These are phyloP conservation scores for Drosophila kanapiae DNA, from an alignment of 1,140 invertebrate species.

Conservation along the genomic window DNA sequence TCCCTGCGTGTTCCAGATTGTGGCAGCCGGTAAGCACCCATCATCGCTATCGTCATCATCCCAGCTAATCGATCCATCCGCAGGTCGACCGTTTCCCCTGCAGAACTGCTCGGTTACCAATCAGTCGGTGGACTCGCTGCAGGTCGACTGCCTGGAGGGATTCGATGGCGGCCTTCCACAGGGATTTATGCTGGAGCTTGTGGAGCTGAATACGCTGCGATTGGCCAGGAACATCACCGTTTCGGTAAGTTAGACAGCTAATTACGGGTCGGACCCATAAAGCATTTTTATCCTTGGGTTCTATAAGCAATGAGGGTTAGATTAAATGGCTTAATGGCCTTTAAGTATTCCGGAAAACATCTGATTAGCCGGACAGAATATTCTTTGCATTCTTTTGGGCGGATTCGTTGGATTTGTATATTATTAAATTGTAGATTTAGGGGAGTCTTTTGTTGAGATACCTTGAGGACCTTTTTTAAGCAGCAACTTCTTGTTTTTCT, in stretches of 20 bases:
- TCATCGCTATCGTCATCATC: constrained; percentile 1
- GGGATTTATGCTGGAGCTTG: constrained; percentile 91
- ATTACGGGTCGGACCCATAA: constrained; percentile 12
- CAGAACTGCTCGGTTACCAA: constrained; percentile 96
- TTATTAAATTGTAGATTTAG: not conserved
- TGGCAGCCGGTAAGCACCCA: constrained; percentile 87
- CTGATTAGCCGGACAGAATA: not conserved
- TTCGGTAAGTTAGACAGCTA: constrained; percentile 61
- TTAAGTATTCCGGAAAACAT: constrained; percentile 7
- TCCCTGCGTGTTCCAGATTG: constrained; percentile 94
- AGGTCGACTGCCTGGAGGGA: constrained; percentile 92
- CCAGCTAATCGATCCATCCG: constrained; percentile 8
- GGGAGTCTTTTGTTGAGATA: not conserved
- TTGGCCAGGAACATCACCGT: constrained; percentile 84
- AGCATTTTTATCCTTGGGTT: constrained; percentile 15
- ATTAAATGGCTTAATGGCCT: constrained; percentile 22
- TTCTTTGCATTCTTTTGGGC: constrained; percentile 21
- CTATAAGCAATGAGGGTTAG: constrained; percentile 21
- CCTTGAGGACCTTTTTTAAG: not conserved
- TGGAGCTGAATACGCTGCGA: constrained; percentile 87
- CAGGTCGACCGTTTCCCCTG: constrained; percentile 93
- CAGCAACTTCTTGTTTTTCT: not conserved
- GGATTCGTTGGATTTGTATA: not conserved
- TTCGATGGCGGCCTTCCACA: constrained; percentile 94
- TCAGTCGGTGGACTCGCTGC: constrained; percentile 92